These are phyloP conservation scores for Batillaria attramentaria DNA, from an alignment of 1,140 invertebrate species.

Conservation along the genomic window DNA sequence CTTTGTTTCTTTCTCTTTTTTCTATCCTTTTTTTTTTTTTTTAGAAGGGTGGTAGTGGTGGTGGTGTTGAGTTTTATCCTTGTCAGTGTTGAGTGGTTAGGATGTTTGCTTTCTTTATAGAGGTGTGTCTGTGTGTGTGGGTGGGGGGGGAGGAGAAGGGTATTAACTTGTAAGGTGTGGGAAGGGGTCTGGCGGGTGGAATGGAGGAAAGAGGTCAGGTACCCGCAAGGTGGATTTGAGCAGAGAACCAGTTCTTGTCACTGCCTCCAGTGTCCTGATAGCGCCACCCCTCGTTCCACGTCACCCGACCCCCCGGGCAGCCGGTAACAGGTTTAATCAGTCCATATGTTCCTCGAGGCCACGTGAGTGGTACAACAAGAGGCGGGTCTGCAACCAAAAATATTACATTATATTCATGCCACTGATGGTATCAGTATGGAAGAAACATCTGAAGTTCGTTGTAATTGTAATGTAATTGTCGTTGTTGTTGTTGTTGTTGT, in stretches of 20 bases:
- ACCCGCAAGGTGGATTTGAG: slow-evolving; percentile 36
- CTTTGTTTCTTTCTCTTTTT: too few relatives aligned
- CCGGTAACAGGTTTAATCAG: slow-evolving; percentile 41
- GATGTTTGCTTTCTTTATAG: too few relatives aligned
- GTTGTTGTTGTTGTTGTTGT: neutral
- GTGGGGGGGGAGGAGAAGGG: too few relatives aligned
- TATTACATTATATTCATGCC: neutral
- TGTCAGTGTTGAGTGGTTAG: too few relatives aligned
- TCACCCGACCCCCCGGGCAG: slow-evolving; percentile 44
- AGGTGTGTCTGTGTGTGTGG: too few relatives aligned
- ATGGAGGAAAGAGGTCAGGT: too few relatives aligned
- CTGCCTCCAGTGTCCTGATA: slow-evolving; percentile 47
- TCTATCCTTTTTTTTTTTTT: too few relatives aligned
- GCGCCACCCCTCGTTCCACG: slow-evolving; percentile 51
- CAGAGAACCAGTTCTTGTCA: slow-evolving; percentile 39
- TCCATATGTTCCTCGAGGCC: slow-evolving; percentile 49
- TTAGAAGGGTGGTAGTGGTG: too few relatives aligned
- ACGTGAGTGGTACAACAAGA: slow-evolving; percentile 42
- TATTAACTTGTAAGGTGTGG: neutral
- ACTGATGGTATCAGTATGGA: neutral
- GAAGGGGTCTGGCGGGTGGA: neutral
- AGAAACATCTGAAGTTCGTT: neutral
- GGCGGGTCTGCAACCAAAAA: slow-evolving; percentile 30
- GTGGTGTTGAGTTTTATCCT: too few relatives aligned
- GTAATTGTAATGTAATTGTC: neutral